These are phyloP conservation scores for Amphipoea lucens DNA, from an alignment of 2,888 invertebrate species.

Conservation along the genomic window DNA sequence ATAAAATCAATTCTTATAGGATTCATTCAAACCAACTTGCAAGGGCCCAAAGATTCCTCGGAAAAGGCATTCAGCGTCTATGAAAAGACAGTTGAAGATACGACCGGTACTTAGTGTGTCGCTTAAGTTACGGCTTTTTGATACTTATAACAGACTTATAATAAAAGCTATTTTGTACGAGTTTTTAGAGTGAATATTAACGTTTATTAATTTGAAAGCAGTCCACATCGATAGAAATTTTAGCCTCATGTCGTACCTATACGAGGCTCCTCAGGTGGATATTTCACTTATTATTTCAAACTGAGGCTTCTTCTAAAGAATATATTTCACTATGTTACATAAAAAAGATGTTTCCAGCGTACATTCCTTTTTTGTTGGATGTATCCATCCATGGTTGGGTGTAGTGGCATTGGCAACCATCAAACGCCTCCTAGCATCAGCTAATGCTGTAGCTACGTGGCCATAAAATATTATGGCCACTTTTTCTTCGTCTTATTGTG, in stretches of 20 bases:
- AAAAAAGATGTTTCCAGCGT: not conserved
- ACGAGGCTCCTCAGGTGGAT: too few relatives aligned
- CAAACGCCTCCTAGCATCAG: conserved; percentile 5
- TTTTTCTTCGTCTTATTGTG: conserved; percentile 33
- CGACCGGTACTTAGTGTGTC: conserved; percentile 69
- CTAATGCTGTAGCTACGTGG: not conserved
- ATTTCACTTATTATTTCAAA: not conserved
- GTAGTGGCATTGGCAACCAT: not conserved
- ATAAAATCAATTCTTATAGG: conserved; percentile 46
- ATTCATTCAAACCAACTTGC: conserved; percentile 32
- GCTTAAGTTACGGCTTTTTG: conserved; percentile 37
- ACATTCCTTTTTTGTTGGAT: not conserved
- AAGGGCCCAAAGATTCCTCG: conserved; percentile 60
- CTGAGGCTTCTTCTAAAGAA: not conserved
- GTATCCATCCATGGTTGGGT: not conserved
- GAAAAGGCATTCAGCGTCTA: conserved; percentile 58
- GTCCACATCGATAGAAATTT: conserved; percentile 31
- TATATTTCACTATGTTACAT: too few relatives aligned
- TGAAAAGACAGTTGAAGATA: conserved; percentile 66
- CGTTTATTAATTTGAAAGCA: conserved; percentile 9
- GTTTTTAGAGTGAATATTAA: conserved; percentile 42
- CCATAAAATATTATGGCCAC: conserved; percentile 35
- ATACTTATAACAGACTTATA: conserved; percentile 17
- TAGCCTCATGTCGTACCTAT: too few relatives aligned
- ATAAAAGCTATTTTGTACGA: conserved; percentile 11